These are phyloP conservation scores for Aphis craccivora DNA, from an alignment of 1,140 invertebrate genomes.

Conservation along the genomic window DNA sequence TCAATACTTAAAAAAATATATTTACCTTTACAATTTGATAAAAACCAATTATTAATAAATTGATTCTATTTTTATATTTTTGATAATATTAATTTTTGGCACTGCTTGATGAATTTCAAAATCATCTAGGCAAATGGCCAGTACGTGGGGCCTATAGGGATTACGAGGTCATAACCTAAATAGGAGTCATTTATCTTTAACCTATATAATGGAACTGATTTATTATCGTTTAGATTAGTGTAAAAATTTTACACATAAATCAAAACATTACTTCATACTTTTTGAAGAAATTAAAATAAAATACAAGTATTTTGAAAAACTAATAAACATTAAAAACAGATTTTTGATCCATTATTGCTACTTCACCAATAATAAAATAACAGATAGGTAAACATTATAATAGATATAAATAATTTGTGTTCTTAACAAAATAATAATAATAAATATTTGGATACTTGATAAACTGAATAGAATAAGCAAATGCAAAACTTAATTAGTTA, in stretches of 20 bases:
- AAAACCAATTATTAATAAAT: not conserved
- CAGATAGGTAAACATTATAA: not conserved
- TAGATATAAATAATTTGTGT: not conserved
- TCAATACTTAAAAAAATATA: not conserved
- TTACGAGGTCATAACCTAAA: slow-evolving; percentile 34
- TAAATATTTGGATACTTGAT: not conserved
- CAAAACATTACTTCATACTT: not conserved
- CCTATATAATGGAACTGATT: slow-evolving; percentile 2
- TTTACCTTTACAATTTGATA: not conserved
- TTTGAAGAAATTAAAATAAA: not conserved
- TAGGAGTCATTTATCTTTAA: slow-evolving; percentile 49
- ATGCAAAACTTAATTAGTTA: not conserved
- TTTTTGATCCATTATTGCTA: not conserved
- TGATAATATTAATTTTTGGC: slow-evolving; percentile 44
- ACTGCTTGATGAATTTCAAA: slow-evolving; percentile 19
- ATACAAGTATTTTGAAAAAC: not conserved
- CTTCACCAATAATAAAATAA: not conserved
- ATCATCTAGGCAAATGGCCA: slow-evolving; percentile 46
- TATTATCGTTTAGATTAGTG: not conserved
- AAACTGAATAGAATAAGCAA: not conserved
- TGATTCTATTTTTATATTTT: slow-evolving; percentile 24
- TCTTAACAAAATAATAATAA: not conserved
- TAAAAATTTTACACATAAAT: slow-evolving; percentile 6
- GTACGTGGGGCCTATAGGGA: not conserved
- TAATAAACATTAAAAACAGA: not conserved